phyloP scores from a whole-genome alignment of 1,140 invertebrate genomes.

The Drosophila punjabiensis region DNA sequence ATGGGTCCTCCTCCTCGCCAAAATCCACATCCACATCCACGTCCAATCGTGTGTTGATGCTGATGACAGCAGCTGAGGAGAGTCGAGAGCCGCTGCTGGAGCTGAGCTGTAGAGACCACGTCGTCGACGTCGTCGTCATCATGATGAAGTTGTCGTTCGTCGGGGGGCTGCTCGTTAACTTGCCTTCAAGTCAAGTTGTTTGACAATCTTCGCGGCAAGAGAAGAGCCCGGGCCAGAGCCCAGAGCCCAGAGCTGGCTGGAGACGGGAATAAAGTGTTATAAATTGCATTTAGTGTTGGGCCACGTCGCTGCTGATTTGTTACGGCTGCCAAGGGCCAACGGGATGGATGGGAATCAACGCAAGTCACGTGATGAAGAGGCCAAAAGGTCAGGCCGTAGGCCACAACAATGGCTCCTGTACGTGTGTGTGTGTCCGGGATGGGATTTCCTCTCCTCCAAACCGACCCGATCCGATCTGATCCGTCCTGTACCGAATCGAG shows the following conservation, averaged over 20 bases:
- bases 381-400: conserved; percentile 64
- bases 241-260: too few relatives aligned
- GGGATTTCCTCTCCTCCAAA: too few relatives aligned
- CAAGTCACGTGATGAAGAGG: conserved; percentile 1
- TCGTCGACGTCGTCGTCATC: conserved; percentile 28
- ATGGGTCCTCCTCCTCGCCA: conserved; percentile 2
- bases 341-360: conserved; percentile 8
- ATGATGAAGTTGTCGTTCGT: conserved; percentile 73
- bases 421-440: not conserved
- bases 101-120: conserved; percentile 24
- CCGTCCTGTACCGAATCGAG: not conserved
- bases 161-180: conserved; percentile 75
- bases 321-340: conserved; percentile 61
- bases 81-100: conserved; percentile 3
- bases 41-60: conserved; percentile 67
- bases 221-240: not conserved
- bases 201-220: conserved; percentile 64
- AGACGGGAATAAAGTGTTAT: conserved; percentile 66
- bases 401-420: conserved; percentile 39
- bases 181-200: conserved; percentile 78
- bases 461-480: not conserved
- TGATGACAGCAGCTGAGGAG: conserved; percentile 55
- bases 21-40: not conserved
- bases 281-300: conserved; percentile 81
- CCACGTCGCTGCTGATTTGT: conserved; percentile 81